Conservation (phyloP, 2,888 invertebrate genomes). For the Torymus texanus region DNA sequence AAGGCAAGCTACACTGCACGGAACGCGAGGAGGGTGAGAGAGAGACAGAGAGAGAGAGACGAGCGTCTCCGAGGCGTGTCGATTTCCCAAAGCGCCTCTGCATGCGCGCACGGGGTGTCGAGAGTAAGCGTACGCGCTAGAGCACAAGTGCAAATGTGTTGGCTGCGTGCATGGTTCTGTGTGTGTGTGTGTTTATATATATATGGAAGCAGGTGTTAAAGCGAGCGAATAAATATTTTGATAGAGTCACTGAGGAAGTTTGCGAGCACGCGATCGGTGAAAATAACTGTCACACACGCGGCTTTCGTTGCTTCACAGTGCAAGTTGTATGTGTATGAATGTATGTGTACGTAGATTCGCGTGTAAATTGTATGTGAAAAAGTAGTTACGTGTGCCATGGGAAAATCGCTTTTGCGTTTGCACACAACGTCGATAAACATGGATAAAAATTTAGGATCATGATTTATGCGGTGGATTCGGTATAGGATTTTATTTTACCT, state of each 20-base stretch:
- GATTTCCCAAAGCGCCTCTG: conserved; percentile 38
- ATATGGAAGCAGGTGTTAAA: conserved; percentile 31
- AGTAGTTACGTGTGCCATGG: too few species aligned
- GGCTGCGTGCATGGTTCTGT: background rate
- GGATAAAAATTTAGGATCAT: too few species aligned
- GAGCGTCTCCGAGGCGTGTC: background rate
- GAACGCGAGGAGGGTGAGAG: background rate
- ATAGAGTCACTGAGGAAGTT: conserved; percentile 13
- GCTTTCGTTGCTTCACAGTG: too few species aligned
- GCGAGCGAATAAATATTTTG: conserved; percentile 43
- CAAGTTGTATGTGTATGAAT: too few species aligned
- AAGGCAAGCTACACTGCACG: too few species aligned
- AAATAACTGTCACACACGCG: background rate
- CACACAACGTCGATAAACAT: too few species aligned
- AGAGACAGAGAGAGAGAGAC: background rate
- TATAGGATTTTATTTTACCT: too few species aligned
- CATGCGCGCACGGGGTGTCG: background rate
- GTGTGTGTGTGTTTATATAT: too few species aligned
- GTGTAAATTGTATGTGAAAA: background rate
- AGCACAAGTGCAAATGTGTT: conserved; percentile 46
- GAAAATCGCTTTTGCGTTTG: too few species aligned
- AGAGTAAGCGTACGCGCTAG: too few species aligned
- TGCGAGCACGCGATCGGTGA: background rate
- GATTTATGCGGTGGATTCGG: too few species aligned
- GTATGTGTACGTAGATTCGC: background rate